phyloP scores from a whole-genome alignment of 2,888 invertebrate genomes.

The Rhagium mordax region DNA sequence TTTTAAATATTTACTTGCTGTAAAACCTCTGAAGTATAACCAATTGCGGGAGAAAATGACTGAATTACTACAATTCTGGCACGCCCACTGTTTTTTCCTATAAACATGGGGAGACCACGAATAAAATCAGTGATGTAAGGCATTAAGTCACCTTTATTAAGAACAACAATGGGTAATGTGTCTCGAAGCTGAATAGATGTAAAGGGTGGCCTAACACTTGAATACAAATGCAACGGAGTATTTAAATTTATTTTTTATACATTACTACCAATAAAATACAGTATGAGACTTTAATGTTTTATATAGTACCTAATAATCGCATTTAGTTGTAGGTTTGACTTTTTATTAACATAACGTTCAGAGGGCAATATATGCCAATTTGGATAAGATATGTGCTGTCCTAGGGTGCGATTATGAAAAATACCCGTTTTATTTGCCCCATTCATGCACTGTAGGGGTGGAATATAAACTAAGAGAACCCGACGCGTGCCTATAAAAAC shows the following conservation, averaged over 20 bases:
- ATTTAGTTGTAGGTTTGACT: slow-evolving; percentile 19
- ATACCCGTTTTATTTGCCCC: slow-evolving; percentile 22
- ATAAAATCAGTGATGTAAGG: slow-evolving; percentile 50
- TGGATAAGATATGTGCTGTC: slow-evolving; percentile 33
- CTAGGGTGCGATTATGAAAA: slow-evolving; percentile 27
- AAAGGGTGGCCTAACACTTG: slow-evolving; percentile 51
- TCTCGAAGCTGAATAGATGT: slow-evolving; percentile 52
- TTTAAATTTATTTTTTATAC: slow-evolving; percentile 23
- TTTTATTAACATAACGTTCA: slow-evolving; percentile 31
- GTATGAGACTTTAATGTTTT: slow-evolving; percentile 29
- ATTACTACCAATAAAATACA: slow-evolving; percentile 31
- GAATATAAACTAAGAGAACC: slow-evolving; percentile 18
- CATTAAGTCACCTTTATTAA: slow-evolving; percentile 58
- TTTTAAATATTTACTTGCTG: slow-evolving; percentile 8
- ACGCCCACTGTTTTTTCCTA: slow-evolving; percentile 47
- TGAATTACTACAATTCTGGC: slow-evolving; percentile 36
- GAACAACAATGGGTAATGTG: slow-evolving; percentile 58
- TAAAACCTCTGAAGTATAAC: slow-evolving; percentile 25
- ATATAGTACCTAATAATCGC: slow-evolving; percentile 32
- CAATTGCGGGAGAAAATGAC: slow-evolving; percentile 12
- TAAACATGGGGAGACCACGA: slow-evolving; percentile 32
- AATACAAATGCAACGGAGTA: slow-evolving; percentile 30
- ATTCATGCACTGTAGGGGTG: slow-evolving; percentile 22
- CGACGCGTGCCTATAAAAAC: slow-evolving; percentile 27
- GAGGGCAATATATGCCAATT: slow-evolving; percentile 36